Conservation (phyloP, 1,140 invertebrate species). For the Trichoplusia ni region DNA sequence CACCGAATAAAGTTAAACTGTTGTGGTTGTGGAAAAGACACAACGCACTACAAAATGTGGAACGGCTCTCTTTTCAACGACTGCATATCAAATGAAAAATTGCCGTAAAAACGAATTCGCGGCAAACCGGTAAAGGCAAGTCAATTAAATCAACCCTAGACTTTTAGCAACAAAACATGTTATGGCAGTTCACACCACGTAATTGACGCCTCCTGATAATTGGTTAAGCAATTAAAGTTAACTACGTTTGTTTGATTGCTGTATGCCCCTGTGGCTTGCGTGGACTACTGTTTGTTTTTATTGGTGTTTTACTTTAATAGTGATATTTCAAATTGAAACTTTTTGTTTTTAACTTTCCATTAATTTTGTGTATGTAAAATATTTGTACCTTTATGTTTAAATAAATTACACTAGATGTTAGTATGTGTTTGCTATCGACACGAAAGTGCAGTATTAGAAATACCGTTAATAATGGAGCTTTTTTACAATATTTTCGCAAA, state of each 20-base stretch:
- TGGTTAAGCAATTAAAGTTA: conserved; percentile 23
- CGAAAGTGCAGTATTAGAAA: no score
- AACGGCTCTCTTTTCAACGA: no score
- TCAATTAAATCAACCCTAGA: no score
- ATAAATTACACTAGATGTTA: background rate
- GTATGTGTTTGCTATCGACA: background rate
- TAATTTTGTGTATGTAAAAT: no score
- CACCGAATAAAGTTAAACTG: no score
- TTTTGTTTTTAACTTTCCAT: no score
- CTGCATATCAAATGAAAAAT: no score
- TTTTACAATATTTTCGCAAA: no score
- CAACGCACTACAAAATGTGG: no score
- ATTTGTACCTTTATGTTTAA: conserved; percentile 1
- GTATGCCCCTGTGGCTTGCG: background rate
- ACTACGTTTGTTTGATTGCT: conserved; percentile 8
- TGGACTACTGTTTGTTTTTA: background rate
- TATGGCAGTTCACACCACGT: conserved; percentile 5
- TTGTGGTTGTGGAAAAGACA: no score
- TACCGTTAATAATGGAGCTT: no score
- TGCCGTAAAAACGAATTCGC: background rate
- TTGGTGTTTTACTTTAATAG: background rate
- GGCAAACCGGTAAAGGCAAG: no score
- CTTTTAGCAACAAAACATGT: conserved; percentile 4
- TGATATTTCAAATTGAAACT: background rate
- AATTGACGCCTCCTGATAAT: conserved; percentile 2